phyloP scores from a whole-genome alignment of 2,888 invertebrate species.

The Zootermopsis nevadensis region DNA sequence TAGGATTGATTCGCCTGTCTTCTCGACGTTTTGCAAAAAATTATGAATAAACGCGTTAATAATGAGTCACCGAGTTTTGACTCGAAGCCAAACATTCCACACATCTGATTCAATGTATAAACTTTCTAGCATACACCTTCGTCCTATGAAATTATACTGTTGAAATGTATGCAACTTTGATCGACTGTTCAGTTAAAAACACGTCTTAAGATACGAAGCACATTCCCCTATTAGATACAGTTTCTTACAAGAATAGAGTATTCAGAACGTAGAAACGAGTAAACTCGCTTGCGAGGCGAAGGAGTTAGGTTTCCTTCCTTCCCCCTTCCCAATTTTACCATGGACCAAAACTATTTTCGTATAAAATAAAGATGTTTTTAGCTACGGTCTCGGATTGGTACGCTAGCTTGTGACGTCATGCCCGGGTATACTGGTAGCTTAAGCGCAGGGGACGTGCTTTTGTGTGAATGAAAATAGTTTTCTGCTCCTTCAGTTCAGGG shows the following conservation, averaged over 20 bases:
- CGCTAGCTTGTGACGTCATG: slow-evolving; percentile 40
- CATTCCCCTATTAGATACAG: background rate
- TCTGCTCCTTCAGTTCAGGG: background rate
- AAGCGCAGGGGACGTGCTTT: slow-evolving; percentile 38
- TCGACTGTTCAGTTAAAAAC: background rate
- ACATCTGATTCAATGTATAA: background rate
- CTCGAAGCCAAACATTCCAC: slow-evolving; percentile 3
- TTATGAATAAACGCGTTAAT: background rate
- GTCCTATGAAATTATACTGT: background rate
- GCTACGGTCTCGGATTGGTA: slow-evolving; percentile 40
- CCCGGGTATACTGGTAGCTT: slow-evolving; percentile 17
- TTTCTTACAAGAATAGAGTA: background rate
- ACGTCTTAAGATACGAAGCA: background rate
- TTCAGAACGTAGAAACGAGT: background rate
- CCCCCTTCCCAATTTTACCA: background rate
- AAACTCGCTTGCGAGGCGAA: background rate
- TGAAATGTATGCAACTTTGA: background rate
- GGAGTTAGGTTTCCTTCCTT: background rate
- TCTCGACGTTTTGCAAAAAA: no score
- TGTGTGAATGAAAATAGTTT: slow-evolving; percentile 47
- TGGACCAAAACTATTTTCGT: slow-evolving; percentile 43
- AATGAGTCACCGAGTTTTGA: slow-evolving; percentile 14
- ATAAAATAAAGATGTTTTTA: slow-evolving; percentile 19
- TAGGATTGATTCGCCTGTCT: no score
- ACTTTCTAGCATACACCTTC: background rate